Evolutionary conservation across 2,113 vertebrate species (phyloP).

Genomic region (Entelurus aequoreus): DNA sequence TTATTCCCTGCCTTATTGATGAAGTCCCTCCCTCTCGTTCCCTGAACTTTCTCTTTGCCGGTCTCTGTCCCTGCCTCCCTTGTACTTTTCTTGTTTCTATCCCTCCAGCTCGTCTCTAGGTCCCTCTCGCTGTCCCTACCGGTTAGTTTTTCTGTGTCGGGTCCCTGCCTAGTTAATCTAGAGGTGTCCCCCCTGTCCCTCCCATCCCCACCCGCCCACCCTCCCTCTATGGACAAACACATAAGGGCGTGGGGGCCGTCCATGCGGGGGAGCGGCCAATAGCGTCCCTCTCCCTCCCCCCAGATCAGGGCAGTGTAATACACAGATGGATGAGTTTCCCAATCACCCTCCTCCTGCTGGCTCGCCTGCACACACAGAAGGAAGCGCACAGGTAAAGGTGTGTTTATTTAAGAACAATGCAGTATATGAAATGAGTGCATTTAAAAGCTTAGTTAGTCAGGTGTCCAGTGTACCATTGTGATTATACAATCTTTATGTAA

Average conservation of each 20-base stretch:
- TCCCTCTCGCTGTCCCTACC: slow-evolving; percentile 60
- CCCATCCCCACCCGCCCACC: slow-evolving; percentile 61
- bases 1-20: slow-evolving; percentile 39
- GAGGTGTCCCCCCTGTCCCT: slow-evolving; percentile 71
- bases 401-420: not conserved
- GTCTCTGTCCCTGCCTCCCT: slow-evolving; percentile 34
- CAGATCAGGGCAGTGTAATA: slow-evolving; percentile 85
- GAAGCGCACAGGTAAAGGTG: not conserved
- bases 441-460: not conserved
- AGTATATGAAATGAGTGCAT: not conserved
- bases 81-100: slow-evolving; percentile 30
- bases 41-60: slow-evolving; percentile 44
- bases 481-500: no score
- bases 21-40: slow-evolving; percentile 37
- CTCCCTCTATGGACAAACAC: slow-evolving; percentile 77
- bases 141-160: slow-evolving; percentile 70
- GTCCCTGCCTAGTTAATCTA: slow-evolving; percentile 76
- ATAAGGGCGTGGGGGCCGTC: slow-evolving; percentile 76
- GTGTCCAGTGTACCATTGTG: no score
- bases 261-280: slow-evolving; percentile 73
- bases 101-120: slow-evolving; percentile 33
- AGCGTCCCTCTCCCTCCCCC: slow-evolving; percentile 80
- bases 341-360: slow-evolving; percentile 81
- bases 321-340: slow-evolving; percentile 84
- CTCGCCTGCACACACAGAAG: slow-evolving; percentile 66